A percentile compares a stretch with the other conserved stretches of the same genome.
Evolutionary conservation across 2,113 vertebrate genomes (phyloP).

Genomic region (Gnathonemus echidnorhynchus): DNA sequence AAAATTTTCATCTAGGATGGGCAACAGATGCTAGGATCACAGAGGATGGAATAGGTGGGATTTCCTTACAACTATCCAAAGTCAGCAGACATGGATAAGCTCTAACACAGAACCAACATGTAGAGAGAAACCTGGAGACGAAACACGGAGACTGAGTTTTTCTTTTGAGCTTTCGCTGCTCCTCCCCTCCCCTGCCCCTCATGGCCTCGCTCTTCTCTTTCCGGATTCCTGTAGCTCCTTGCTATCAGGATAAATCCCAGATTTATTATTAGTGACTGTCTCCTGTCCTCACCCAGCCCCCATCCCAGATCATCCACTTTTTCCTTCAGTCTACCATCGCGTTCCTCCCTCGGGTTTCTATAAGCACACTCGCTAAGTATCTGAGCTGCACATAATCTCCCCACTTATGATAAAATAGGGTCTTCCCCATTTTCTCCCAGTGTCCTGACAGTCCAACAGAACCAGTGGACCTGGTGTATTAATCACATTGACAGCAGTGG

Average conservation of each 20-base stretch:
- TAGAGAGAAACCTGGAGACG: not conserved
- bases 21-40: not conserved
- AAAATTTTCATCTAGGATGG: not conserved
- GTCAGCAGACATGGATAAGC: not conserved
- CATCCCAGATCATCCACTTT: not conserved
- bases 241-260: not conserved
- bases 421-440: not conserved
- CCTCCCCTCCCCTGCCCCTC: not conserved
- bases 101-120: not conserved
- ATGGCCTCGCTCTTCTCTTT: not conserved
- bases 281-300: not conserved
- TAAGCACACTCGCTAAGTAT: not conserved
- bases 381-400: not conserved
- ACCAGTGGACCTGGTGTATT: not conserved
- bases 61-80: not conserved
- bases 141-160: not conserved
- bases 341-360: not conserved
- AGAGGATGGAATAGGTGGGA: not conserved
- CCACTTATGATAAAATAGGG: not conserved
- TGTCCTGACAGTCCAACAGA: not conserved
- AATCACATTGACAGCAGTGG: not conserved
- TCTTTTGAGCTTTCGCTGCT: not conserved
- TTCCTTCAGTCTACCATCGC: not conserved
- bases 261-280: not conserved
- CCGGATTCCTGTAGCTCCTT: not conserved